Percentiles rank a stretch among this genome's conserved stretches.
Evolutionary conservation across 2,888 invertebrate genomes (phyloP).

Genomic region (Tillus elongatus): DNA sequence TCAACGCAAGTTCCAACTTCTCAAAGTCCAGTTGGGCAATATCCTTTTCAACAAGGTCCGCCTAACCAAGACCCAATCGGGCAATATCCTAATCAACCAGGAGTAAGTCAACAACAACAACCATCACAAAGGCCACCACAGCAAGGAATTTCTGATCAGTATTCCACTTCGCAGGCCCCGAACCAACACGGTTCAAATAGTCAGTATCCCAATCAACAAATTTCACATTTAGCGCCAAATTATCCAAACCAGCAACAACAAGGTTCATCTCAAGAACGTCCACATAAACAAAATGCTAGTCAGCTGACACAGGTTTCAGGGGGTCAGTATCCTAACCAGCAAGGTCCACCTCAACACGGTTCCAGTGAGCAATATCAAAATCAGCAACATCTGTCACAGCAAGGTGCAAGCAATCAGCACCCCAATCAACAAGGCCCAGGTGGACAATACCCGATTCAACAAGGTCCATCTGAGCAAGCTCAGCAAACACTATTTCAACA

Average conservation of each 20-base stretch:
- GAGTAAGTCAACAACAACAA: neutral
- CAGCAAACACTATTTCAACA: too few species aligned
- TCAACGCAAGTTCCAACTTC: neutral
- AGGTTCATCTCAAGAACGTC: neutral
- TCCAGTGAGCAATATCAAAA: too few species aligned
- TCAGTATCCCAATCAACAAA: neutral
- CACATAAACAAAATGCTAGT: neutral
- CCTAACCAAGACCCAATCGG: neutral
- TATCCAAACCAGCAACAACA: constrained; percentile 1
- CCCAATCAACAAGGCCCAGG: too few species aligned
- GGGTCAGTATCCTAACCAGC: constrained; percentile 2
- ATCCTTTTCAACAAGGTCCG: neutral
- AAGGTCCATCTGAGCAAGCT: too few species aligned
- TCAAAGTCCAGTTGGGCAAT: neutral
- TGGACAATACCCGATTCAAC: too few species aligned
- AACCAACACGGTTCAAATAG: neutral
- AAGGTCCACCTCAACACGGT: too few species aligned
- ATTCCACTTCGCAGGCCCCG: too few species aligned
- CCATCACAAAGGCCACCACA: neutral
- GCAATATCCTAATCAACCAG: constrained; percentile 2
- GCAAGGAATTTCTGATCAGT: neutral
- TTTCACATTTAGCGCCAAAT: neutral
- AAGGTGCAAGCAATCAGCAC: too few species aligned
- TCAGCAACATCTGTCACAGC: too few species aligned
- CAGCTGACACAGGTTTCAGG: neutral